Conservation (phyloP, 2,797 vertebrate species). For the Ispidina lecontei region DNA sequence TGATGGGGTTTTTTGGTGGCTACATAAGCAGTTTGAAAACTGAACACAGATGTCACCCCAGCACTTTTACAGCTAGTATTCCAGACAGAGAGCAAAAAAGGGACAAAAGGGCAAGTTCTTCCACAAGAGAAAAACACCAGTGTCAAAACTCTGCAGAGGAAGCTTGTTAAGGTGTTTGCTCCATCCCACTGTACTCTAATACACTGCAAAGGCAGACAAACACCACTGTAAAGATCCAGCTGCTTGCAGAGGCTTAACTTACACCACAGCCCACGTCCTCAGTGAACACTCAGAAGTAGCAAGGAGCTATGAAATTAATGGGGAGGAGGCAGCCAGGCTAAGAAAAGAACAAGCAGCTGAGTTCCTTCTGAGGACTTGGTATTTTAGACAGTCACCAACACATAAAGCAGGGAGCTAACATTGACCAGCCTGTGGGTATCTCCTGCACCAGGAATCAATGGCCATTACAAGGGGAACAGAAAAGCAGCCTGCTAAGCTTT, state of each 20-base stretch:
- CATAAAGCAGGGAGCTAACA: background rate
- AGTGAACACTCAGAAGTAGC: background rate
- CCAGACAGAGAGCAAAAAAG: background rate
- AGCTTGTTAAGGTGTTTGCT: constrained; percentile 16
- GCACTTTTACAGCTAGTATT: background rate
- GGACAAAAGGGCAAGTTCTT: background rate
- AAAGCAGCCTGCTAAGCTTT: background rate
- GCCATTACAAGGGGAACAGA: background rate
- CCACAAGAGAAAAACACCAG: background rate
- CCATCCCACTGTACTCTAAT: background rate
- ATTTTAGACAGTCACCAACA: background rate
- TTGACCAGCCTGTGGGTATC: rapidly evolving
- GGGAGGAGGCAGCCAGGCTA: background rate
- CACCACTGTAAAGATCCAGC: background rate
- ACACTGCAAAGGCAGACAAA: background rate
- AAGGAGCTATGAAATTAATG: background rate
- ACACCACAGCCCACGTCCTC: background rate
- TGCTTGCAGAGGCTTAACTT: background rate
- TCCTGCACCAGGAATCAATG: background rate
- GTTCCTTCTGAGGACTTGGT: background rate
- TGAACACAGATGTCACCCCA: background rate
- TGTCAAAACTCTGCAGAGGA: background rate
- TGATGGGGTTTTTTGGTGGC: background rate
- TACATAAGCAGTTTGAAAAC: background rate
- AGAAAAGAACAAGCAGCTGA: background rate